phyloP scores from a whole-genome alignment of 2,888 invertebrate genomes.

The Endotricha flammealis region DNA sequence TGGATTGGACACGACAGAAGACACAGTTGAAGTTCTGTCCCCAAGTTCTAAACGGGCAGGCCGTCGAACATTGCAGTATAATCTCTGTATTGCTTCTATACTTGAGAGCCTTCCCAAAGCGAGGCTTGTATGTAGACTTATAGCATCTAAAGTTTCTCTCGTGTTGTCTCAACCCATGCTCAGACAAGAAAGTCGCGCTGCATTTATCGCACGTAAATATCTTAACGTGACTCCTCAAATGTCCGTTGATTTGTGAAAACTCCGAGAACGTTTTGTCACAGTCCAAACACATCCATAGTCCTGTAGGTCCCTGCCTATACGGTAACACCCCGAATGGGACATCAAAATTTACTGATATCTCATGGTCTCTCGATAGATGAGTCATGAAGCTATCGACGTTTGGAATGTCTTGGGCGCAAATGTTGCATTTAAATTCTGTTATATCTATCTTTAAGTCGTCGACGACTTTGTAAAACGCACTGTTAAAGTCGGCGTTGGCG shows the following conservation, averaged over 20 bases:
- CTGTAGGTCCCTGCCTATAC: constrained; percentile 52
- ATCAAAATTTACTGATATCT: constrained; percentile 55
- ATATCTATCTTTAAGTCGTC: constrained; percentile 66
- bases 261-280: constrained; percentile 61
- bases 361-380: constrained; percentile 55
- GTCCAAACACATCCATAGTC: constrained; percentile 62
- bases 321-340: constrained; percentile 66
- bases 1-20: constrained; percentile 63
- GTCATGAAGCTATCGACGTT: constrained; percentile 58
- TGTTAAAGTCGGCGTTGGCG: constrained; percentile 58
- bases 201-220: constrained; percentile 68
- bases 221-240: constrained; percentile 60
- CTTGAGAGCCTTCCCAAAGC: constrained; percentile 62
- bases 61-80: constrained; percentile 65
- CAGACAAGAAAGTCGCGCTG: constrained; percentile 60
- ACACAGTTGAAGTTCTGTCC: constrained; percentile 69
- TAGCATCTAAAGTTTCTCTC: constrained; percentile 65
- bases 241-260: constrained; percentile 65
- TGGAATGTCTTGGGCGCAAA: constrained; percentile 46
- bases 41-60: constrained; percentile 67
- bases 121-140: constrained; percentile 61
- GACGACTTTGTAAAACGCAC: constrained; percentile 66
- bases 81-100: constrained; percentile 66
- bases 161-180: constrained; percentile 61
- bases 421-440: constrained; percentile 57